Conservation (phyloP, 2,113 vertebrate species). For the Charina bottae region DNA sequence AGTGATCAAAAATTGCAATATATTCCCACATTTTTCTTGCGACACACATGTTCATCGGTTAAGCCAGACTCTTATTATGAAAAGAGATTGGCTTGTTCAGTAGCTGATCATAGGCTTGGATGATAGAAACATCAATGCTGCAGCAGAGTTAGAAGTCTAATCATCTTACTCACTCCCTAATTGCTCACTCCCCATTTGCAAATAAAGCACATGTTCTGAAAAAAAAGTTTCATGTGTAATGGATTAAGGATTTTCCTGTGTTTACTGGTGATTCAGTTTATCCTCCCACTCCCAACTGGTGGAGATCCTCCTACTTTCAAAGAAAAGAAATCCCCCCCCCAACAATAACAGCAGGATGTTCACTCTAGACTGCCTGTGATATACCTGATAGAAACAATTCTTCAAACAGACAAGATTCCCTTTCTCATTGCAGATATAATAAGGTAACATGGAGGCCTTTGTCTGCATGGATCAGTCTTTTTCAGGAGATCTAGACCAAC, state of each 20-base stretch:
- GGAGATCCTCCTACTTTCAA: background rate
- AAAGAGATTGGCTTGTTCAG: background rate
- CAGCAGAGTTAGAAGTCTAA: background rate
- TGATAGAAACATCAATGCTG: background rate
- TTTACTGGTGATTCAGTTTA: background rate
- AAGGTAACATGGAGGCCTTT: background rate
- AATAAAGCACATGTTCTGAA: background rate
- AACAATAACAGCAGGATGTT: background rate
- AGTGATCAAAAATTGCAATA: background rate
- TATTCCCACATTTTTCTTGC: conserved; percentile 7
- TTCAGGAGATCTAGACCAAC: background rate
- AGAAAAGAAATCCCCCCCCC: background rate
- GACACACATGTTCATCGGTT: accelerated
- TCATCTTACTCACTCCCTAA: background rate
- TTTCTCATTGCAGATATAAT: background rate
- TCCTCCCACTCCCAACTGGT: background rate
- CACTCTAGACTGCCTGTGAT: background rate
- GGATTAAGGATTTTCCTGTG: background rate
- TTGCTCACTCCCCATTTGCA: background rate
- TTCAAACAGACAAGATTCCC: background rate
- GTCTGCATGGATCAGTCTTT: background rate
- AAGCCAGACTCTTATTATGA: background rate
- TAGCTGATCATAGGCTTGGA: background rate
- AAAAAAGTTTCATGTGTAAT: background rate
- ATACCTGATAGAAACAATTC: background rate